Percentiles rank a stretch among this genome's conserved stretches.
These are phyloP conservation scores for Creontiades dilutus DNA, from an alignment of 2,888 invertebrate species.

Conservation along the genomic window DNA sequence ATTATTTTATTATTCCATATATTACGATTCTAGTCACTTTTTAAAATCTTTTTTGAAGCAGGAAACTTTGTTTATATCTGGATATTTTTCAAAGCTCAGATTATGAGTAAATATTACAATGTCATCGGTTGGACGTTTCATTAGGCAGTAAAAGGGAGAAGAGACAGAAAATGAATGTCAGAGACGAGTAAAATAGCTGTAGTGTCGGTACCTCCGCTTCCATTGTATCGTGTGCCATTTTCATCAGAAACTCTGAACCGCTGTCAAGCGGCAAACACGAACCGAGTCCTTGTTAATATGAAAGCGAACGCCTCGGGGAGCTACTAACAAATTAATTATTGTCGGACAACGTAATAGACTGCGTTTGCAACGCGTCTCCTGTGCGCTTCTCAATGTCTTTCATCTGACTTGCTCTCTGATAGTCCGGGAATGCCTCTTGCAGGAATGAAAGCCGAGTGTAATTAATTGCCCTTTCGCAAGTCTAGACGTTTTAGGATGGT, in stretches of 20 bases:
- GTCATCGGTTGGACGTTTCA: too few relatives aligned
- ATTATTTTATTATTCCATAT: too few relatives aligned
- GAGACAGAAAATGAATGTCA: too few relatives aligned
- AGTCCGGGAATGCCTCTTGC: neutral
- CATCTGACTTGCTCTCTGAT: constrained; percentile 37
- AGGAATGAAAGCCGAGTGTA: constrained; percentile 14
- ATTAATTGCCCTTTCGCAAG: constrained; percentile 9
- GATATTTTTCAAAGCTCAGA: too few relatives aligned
- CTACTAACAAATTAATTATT: constrained; percentile 38
- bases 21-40: too few relatives aligned
- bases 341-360: neutral
- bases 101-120: too few relatives aligned
- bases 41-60: too few relatives aligned
- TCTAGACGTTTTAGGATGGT: constrained; percentile 21
- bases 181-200: neutral
- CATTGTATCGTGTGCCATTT: constrained; percentile 4
- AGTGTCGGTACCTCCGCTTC: too few relatives aligned
- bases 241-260: neutral
- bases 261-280: constrained; percentile 4
- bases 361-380: neutral
- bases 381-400: constrained; percentile 12
- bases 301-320: constrained; percentile 27
- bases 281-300: neutral
- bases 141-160: too few relatives aligned
- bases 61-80: too few relatives aligned